phyloP scores from a whole-genome alignment of 2,113 vertebrate genomes.

The Oncorhynchus tshawytscha region DNA sequence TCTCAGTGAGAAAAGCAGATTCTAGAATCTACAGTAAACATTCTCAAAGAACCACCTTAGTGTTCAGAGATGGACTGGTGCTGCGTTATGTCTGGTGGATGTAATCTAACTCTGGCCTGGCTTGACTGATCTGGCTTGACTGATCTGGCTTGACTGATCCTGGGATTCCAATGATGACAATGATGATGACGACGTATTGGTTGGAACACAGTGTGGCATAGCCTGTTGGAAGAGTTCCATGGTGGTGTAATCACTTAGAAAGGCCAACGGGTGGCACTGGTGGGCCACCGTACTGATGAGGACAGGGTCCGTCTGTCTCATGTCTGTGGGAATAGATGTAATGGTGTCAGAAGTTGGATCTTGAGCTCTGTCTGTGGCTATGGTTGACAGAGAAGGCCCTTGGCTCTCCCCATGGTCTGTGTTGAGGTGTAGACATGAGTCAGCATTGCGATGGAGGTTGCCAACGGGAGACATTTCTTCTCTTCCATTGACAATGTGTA shows the following conservation, averaged over 20 bases:
- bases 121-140: neutral
- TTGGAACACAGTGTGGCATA: neutral
- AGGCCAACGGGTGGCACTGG: slow-evolving; percentile 19
- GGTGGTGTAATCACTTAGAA: slow-evolving; percentile 75
- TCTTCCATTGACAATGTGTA: slow-evolving; percentile 63
- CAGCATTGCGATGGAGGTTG: neutral
- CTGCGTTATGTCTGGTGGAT: slow-evolving; percentile 38
- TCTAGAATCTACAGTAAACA: neutral
- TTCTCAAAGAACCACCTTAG: neutral
- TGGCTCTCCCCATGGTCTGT: neutral
- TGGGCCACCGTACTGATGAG: neutral
- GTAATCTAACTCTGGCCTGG: slow-evolving; percentile 38
- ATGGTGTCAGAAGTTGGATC: neutral
- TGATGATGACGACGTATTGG: neutral
- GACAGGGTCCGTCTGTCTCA: neutral
- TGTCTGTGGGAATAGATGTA: neutral
- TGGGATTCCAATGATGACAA: neutral
- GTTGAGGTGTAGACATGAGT: neutral
- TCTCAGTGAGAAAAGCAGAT: too few relatives aligned
- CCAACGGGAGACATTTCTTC: neutral
- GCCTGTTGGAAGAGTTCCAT: slow-evolving; percentile 74
- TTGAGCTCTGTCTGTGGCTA: neutral
- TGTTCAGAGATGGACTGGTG: slow-evolving; percentile 2
- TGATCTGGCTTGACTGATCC: neutral
- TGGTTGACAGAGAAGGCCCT: too few relatives aligned